Conservation (phyloP, 2,888 invertebrate genomes). For the Baccha elongata region DNA sequence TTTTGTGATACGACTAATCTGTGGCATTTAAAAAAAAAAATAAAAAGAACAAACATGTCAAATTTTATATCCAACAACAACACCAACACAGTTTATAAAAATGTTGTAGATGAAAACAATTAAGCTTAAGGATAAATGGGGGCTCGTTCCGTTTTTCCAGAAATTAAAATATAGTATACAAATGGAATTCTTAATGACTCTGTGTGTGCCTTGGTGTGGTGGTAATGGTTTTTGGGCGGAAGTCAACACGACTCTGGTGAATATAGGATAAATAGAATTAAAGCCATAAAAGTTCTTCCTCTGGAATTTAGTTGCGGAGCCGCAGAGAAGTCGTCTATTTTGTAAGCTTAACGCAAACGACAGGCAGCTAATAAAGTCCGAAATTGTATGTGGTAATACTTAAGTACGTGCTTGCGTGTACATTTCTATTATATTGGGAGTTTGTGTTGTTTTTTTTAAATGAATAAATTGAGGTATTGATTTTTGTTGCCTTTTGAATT, state of each 20-base stretch:
- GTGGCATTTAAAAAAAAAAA: too few relatives aligned
- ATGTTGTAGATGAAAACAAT: neutral
- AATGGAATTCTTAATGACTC: conserved; percentile 27
- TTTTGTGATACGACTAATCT: conserved; percentile 93
- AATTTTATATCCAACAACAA: neutral
- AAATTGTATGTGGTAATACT: conserved; percentile 19
- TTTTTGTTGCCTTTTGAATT: conserved; percentile 3
- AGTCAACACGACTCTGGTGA: neutral
- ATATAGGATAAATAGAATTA: conserved; percentile 25
- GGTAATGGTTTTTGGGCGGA: neutral
- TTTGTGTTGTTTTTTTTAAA: neutral
- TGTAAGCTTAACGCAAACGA: conserved; percentile 7
- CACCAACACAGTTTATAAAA: neutral
- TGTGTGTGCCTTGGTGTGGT: conserved; percentile 14
- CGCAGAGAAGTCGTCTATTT: neutral
- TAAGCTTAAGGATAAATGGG: neutral
- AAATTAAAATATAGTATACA: neutral
- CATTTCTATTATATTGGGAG: conserved; percentile 19
- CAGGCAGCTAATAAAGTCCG: conserved; percentile 17
- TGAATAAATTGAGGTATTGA: conserved; percentile 27
- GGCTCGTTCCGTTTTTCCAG: neutral
- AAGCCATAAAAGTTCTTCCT: conserved; percentile 24
- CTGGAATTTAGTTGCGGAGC: neutral
- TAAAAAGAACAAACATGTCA: neutral
- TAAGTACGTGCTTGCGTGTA: conserved; percentile 20